These are phyloP conservation scores for Drosophila nannoptera DNA, from an alignment of 1,140 invertebrate genomes.

Conservation along the genomic window DNA sequence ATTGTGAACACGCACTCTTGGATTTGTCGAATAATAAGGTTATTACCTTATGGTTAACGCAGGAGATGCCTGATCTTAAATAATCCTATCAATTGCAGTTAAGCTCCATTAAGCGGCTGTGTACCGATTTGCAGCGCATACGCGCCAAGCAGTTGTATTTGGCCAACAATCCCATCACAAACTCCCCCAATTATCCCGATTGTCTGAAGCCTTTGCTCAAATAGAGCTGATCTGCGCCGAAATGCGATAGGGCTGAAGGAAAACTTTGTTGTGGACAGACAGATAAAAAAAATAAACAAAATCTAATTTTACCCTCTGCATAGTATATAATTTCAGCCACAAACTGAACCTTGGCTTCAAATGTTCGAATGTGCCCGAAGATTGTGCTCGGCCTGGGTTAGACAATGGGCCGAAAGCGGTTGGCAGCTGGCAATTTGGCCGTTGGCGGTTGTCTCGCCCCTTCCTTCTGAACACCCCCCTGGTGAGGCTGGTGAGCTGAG, in stretches of 20 bases:
- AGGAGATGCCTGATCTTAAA: no score
- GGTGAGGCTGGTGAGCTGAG: not conserved
- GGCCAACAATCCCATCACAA: conserved; percentile 61
- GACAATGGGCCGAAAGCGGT: not conserved
- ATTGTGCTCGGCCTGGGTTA: not conserved
- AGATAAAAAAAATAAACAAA: no score
- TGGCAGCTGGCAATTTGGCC: no score
- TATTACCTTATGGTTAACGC: not conserved
- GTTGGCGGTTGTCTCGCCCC: not conserved
- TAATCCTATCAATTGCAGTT: conserved; percentile 22
- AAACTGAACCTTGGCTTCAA: no score
- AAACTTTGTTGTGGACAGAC: no score
- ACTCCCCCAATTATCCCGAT: conserved; percentile 42
- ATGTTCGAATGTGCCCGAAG: not conserved
- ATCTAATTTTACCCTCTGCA: no score
- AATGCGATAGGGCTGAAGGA: no score
- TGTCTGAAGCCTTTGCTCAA: conserved; percentile 43
- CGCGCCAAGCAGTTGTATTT: conserved; percentile 56
- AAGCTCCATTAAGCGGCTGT: conserved; percentile 41
- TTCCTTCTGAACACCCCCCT: no score
- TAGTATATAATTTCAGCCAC: no score
- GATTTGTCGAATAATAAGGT: conserved; percentile 51
- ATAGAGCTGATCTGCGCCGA: no score
- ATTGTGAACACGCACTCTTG: conserved; percentile 45
- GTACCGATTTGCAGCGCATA: conserved; percentile 39